Percentiles rank a stretch among this genome's conserved stretches.
Evolutionary conservation across 2,888 invertebrate genomes (phyloP).

Genomic region (Parnassius mnemosyne): DNA sequence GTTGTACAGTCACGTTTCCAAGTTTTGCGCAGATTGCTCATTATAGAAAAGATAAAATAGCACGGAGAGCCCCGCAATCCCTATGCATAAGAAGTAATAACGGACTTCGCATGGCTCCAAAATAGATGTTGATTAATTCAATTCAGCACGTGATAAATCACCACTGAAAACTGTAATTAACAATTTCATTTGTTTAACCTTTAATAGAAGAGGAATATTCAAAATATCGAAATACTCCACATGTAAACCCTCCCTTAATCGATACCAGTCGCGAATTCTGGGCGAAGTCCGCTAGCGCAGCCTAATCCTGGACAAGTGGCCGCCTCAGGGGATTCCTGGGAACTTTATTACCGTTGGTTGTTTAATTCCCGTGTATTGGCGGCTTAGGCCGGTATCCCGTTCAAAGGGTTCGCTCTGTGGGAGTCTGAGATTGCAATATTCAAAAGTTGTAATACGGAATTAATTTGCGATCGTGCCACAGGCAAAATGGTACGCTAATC

Average conservation of each 20-base stretch:
- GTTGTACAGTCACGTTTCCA: too few species aligned
- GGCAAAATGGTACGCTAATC: conserved; percentile 46
- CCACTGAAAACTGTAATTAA: too few species aligned
- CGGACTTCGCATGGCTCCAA: too few species aligned
- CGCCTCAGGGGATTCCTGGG: conserved; percentile 66
- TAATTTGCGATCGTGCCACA: conserved; percentile 57
- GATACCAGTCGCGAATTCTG: conserved; percentile 19
- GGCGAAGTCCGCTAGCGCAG: conserved; percentile 43
- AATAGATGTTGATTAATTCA: too few species aligned
- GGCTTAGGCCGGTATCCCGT: conserved; percentile 37
- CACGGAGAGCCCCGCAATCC: too few species aligned
- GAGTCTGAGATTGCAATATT: conserved; percentile 44
- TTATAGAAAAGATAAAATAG: too few species aligned
- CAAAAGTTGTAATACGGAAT: conserved; percentile 58
- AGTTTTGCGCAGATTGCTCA: too few species aligned
- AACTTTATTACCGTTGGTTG: conserved; percentile 61
- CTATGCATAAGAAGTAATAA: too few species aligned
- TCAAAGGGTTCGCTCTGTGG: conserved; percentile 30
- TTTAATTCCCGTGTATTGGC: conserved; percentile 51
- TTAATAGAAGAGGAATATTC: too few species aligned
- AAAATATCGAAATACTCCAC: neutral
- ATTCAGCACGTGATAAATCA: too few species aligned
- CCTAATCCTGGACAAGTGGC: conserved; percentile 69
- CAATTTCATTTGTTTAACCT: too few species aligned
- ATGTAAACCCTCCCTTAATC: conserved; percentile 17